Base-by-base conservation (phyloP, 2,888 invertebrate genomes). In the Eupithecia vulgata region DNA sequence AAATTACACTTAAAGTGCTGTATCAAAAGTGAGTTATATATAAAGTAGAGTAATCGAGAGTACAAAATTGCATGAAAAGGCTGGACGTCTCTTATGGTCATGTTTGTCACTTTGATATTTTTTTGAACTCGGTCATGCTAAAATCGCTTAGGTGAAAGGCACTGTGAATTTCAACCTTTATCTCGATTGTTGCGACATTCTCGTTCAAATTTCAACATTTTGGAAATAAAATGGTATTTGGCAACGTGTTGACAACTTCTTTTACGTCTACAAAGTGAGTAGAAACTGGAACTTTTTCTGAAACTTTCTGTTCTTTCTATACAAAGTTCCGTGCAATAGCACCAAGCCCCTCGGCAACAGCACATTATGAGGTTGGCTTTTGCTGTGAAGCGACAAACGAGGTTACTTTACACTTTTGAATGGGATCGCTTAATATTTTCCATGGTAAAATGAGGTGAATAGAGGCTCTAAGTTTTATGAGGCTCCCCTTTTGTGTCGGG, bases 351-450 rank as follows among this genome's bases (percentile, higher is more conserved):
- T 12, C 3, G 45, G 42, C 59, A 21, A 52, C 35, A n/a, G n/a
- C n/a, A 66, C 66, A 68, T 62, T 72, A 72, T 52, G 61, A 73
- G 69, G 67, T 48, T 67, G 52, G 61, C 10, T 48, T 73, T 73
- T 61, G 66, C 73, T 67, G 66, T 42, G 48, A 65, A 42, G 72
- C 59, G 61, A 61, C 66, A 69, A 66, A 73, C 57, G 59, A 69
- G 66, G 66, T 72, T 5, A 62, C 45, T 48, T 30, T 37, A 48
- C 69, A 66, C 30, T n/a, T 52, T 21, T 10, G 10, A 8, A 52
- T 10, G 52, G 25, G 25, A 25, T 52, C 52, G 61, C 61, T 61
- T 12, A 61, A 8, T 34, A 61, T 52, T 10, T 52, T 52, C 5
- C 48, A 52, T 21, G 6, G n/a, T 10, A 4, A 21, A 52, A 52